Percentiles rank a stretch among this genome's conserved stretches.
Conservation (phyloP, 1,140 invertebrate species). For the Protaetia brevitarsis region DNA sequence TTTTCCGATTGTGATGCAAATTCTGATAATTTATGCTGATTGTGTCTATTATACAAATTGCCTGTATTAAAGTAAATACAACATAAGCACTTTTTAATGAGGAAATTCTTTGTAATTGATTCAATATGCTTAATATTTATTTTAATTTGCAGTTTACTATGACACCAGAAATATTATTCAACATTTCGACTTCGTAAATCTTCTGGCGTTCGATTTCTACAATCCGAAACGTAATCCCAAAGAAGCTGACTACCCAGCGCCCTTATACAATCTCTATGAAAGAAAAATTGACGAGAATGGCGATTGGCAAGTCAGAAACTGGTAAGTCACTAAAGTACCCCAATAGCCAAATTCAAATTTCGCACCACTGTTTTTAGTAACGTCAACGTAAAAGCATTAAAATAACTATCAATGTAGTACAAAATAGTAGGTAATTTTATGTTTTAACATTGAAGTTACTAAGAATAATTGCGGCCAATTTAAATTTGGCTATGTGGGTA, state of each 20-base stretch:
- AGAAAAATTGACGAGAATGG: slow-evolving; percentile 64
- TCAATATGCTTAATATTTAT: too few relatives aligned
- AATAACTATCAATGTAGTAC: too few relatives aligned
- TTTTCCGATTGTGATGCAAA: too few relatives aligned
- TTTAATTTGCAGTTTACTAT: slow-evolving; percentile 75
- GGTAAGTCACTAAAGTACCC: slow-evolving; percentile 51
- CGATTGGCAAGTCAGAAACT: slow-evolving; percentile 60
- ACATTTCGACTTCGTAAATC: slow-evolving; percentile 74
- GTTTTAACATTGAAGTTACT: too few relatives aligned
- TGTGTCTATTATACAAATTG: too few relatives aligned
- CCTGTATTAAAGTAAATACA: background rate
- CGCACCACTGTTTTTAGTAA: too few relatives aligned
- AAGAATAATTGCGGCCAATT: too few relatives aligned
- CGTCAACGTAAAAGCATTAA: too few relatives aligned
- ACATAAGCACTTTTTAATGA: background rate
- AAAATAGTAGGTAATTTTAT: too few relatives aligned
- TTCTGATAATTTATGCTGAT: too few relatives aligned
- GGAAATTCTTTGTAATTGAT: slow-evolving; percentile 21
- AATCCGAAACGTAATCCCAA: slow-evolving; percentile 71
- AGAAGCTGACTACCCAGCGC: slow-evolving; percentile 71
- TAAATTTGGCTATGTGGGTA: too few relatives aligned
- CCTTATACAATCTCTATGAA: slow-evolving; percentile 67
- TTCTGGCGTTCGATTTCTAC: slow-evolving; percentile 76
- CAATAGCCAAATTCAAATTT: too few relatives aligned
- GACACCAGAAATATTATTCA: slow-evolving; percentile 70